These are phyloP conservation scores for Oligia latruncula DNA, from an alignment of 2,888 invertebrate species.

Conservation along the genomic window DNA sequence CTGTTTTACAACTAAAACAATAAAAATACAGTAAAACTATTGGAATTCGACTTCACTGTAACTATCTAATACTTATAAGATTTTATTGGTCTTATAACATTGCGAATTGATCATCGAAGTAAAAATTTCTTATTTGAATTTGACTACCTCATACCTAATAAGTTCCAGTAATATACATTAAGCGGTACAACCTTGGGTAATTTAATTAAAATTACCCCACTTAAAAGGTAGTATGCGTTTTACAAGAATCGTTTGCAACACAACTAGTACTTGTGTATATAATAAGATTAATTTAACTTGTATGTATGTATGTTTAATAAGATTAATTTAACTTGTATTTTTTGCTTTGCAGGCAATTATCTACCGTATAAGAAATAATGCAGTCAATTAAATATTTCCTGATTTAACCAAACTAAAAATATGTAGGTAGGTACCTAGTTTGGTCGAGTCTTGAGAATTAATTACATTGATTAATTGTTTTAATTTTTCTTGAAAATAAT, in stretches of 20 bases:
- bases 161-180: conserved; percentile 8
- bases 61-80: background rate
- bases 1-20: conserved; percentile 43
- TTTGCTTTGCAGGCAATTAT: too few relatives aligned
- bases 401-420: too few relatives aligned
- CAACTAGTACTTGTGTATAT: background rate
- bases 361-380: background rate
- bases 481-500: too few relatives aligned
- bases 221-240: background rate
- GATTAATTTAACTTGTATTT: too few relatives aligned
- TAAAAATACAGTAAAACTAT: conserved; percentile 37
- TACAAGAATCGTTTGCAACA: background rate
- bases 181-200: background rate
- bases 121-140: conserved; percentile 13
- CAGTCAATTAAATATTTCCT: background rate
- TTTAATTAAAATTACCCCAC: conserved; percentile 1
- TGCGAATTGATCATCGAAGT: conserved; percentile 23
- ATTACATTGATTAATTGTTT: too few relatives aligned
- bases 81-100: conserved; percentile 37
- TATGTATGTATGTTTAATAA: too few relatives aligned
- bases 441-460: background rate
- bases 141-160: background rate
- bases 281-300: background rate
- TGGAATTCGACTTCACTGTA: conserved; percentile 5
- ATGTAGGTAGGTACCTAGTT: too few relatives aligned